phyloP scores from a whole-genome alignment of 2,888 invertebrate genomes.

The Morpho achilles region DNA sequence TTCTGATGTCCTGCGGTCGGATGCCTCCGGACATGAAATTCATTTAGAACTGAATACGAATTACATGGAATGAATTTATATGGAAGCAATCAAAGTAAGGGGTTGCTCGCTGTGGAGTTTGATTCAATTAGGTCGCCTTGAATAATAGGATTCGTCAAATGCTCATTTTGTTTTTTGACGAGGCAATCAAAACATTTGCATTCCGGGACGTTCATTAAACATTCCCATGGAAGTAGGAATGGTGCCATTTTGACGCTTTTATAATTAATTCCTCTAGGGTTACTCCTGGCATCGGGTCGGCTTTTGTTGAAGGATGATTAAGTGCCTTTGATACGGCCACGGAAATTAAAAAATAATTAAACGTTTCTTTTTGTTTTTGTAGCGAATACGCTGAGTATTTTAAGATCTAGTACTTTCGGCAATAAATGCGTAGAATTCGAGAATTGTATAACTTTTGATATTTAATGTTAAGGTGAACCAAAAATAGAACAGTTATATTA shows the following conservation, averaged over 20 bases:
- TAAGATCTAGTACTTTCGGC: too few species aligned
- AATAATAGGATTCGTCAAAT: constrained; percentile 47
- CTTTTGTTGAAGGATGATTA: constrained; percentile 8
- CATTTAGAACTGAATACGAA: constrained; percentile 59
- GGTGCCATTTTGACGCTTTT: constrained; percentile 24
- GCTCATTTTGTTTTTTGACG: constrained; percentile 44
- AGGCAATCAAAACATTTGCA: constrained; percentile 37
- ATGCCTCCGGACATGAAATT: constrained; percentile 54
- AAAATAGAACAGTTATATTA: too few species aligned
- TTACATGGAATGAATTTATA: constrained; percentile 58
- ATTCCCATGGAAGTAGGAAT: constrained; percentile 15
- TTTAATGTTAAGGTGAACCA: too few species aligned
- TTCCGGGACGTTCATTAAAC: constrained; percentile 20
- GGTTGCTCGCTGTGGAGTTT: constrained; percentile 51
- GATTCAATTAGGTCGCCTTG: constrained; percentile 57
- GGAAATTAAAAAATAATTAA: constrained; percentile 4
- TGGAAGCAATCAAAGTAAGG: constrained; percentile 65
- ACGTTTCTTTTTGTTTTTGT: not conserved
- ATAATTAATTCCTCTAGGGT: constrained; percentile 28
- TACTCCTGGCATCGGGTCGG: constrained; percentile 12
- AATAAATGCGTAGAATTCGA: too few species aligned
- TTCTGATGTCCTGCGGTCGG: constrained; percentile 51
- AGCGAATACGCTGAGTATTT: too few species aligned
- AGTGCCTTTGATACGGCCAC: constrained; percentile 2
- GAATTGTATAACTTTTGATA: too few species aligned